These are phyloP conservation scores for Synanthedon myopaeformis DNA, from an alignment of 2,888 invertebrate species.

Conservation along the genomic window DNA sequence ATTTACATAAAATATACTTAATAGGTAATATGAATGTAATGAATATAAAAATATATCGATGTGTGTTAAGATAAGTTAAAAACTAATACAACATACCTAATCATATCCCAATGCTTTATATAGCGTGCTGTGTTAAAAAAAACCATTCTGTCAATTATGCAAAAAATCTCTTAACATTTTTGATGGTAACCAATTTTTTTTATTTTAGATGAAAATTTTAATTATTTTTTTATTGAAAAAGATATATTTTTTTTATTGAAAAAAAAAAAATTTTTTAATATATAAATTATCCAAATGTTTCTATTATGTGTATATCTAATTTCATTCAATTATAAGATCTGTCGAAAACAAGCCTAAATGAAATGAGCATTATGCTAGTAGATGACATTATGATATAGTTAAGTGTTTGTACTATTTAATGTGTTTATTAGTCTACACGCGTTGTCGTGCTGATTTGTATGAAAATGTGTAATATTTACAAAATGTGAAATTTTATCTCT, in stretches of 20 bases:
- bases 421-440: conserved; percentile 36
- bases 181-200: not conserved
- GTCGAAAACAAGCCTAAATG: not conserved
- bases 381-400: conserved; percentile 9
- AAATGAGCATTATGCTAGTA: not conserved
- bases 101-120: conserved; percentile 1
- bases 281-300: not conserved
- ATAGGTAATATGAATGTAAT: conserved; percentile 5
- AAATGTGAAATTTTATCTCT: conserved; percentile 67
- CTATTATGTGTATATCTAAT: too few species aligned
- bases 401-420: conserved; percentile 30
- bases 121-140: not conserved
- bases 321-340: not conserved
- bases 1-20: conserved; percentile 13
- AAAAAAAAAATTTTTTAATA: too few species aligned
- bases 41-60: conserved; percentile 6
- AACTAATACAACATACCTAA: not conserved
- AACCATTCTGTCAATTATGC: conserved; percentile 2
- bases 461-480: conserved; percentile 61
- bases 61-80: conserved; percentile 1
- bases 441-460: conserved; percentile 43
- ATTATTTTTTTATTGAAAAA: not conserved
- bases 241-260: too few species aligned
- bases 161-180: not conserved
- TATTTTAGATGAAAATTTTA: not conserved